These are phyloP conservation scores for Microtus montanus DNA, from an alignment of 2,113 vertebrate species.

Conservation along the genomic window DNA sequence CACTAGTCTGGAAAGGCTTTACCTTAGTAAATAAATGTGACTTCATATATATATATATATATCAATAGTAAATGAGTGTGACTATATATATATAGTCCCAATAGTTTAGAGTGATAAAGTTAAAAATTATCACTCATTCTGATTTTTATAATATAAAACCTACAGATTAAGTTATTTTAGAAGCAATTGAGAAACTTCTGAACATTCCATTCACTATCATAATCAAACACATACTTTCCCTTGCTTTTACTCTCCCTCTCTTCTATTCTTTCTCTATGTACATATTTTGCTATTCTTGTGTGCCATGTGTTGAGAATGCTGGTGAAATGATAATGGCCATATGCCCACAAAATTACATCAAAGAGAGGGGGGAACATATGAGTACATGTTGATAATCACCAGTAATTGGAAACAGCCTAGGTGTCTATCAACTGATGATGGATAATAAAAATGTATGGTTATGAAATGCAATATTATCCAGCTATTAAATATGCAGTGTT, in stretches of 20 bases:
- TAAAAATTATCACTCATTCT: not conserved
- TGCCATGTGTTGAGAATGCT: not conserved
- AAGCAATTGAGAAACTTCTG: conserved; percentile 16
- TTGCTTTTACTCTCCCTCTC: not conserved
- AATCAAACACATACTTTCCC: not conserved
- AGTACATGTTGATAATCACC: not conserved
- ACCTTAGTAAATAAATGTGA: not conserved
- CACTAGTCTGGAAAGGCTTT: conserved; percentile 13
- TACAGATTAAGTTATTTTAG: conserved; percentile 12
- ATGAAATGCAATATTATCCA: not conserved
- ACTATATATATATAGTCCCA: no score
- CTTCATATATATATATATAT: not conserved
- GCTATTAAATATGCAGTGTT: not conserved
- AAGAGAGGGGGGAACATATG: not conserved
- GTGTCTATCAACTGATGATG: not conserved
- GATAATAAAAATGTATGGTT: not conserved
- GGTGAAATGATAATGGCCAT: not conserved
- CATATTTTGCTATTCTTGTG: not conserved
- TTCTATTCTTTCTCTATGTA: not conserved
- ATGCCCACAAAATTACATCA: not conserved
- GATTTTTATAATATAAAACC: not conserved
- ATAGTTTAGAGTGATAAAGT: not conserved
- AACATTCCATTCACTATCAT: not conserved
- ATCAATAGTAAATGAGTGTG: no score
- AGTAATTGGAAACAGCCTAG: not conserved